Percentiles rank a stretch among this genome's conserved stretches.
Conservation (phyloP, 2,113 vertebrate genomes). For the Psittacara wagleri region DNA sequence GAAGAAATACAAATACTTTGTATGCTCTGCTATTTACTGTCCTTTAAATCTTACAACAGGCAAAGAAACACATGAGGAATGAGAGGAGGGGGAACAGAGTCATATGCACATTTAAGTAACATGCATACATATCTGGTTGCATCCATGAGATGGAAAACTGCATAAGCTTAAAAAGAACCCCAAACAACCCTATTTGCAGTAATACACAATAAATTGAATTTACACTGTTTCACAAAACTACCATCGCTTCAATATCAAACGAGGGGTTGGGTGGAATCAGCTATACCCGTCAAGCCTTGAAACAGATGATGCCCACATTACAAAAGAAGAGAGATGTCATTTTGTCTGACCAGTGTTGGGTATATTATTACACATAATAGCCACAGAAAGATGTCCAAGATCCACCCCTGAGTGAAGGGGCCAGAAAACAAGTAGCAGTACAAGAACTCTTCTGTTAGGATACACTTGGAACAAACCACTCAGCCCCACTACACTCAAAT, state of each 20-base stretch:
- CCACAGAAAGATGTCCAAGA: background rate
- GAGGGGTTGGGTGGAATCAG: background rate
- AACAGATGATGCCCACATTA: background rate
- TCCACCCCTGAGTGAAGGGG: background rate
- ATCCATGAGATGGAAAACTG: background rate
- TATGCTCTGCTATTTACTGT: background rate
- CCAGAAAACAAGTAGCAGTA: background rate
- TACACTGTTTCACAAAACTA: background rate
- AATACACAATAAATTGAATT: background rate
- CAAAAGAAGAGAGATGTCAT: background rate
- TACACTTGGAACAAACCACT: background rate
- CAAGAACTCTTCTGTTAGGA: background rate
- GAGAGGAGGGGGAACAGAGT: background rate
- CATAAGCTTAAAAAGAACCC: background rate
- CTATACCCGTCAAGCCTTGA: background rate
- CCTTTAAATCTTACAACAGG: background rate
- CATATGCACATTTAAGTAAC: background rate
- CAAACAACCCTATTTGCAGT: background rate
- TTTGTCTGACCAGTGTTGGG: background rate
- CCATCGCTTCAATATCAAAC: background rate
- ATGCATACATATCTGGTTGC: background rate
- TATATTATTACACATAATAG: background rate
- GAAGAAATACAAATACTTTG: background rate
- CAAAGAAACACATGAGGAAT: background rate
- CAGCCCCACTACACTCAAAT: background rate